Conservation (phyloP, 2,888 invertebrate genomes). For the Onchidella celtica region DNA sequence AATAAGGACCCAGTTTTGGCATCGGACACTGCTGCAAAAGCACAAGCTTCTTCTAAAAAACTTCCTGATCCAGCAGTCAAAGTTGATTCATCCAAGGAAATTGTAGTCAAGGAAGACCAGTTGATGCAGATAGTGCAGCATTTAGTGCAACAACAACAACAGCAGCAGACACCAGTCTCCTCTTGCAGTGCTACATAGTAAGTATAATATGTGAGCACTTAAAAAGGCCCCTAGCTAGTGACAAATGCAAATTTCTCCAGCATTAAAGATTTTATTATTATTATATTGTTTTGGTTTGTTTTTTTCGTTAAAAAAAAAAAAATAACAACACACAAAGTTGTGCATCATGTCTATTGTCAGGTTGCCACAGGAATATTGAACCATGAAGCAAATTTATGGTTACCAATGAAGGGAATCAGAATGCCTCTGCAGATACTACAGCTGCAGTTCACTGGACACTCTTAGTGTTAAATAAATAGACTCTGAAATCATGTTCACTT, state of each 20-base stretch:
- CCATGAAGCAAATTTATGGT: too few relatives aligned
- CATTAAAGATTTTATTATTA: too few relatives aligned
- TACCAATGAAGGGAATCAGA: too few relatives aligned
- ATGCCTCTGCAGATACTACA: too few relatives aligned
- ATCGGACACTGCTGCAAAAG: not conserved
- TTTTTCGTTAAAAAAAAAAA: not conserved
- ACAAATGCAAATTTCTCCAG: too few relatives aligned
- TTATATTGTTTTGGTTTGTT: not conserved
- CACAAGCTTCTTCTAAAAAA: not conserved
- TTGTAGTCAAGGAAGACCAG: not conserved
- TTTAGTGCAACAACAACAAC: not conserved
- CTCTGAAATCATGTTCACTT: too few relatives aligned
- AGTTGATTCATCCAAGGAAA: not conserved
- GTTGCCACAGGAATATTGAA: too few relatives aligned
- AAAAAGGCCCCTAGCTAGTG: not conserved
- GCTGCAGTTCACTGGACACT: too few relatives aligned
- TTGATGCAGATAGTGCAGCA: not conserved
- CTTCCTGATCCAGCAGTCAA: not conserved
- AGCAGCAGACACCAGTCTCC: conserved; percentile 5
- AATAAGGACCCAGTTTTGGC: not conserved
- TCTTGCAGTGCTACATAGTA: conserved; percentile 14
- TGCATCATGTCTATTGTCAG: too few relatives aligned
- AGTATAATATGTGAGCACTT: conserved; percentile 9
- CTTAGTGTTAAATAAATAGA: too few relatives aligned
- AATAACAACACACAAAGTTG: too few relatives aligned